A percentile compares a stretch with the other conserved stretches of the same genome.
Conservation (phyloP, 2,113 vertebrate genomes). For the Nymphicus hollandicus region DNA sequence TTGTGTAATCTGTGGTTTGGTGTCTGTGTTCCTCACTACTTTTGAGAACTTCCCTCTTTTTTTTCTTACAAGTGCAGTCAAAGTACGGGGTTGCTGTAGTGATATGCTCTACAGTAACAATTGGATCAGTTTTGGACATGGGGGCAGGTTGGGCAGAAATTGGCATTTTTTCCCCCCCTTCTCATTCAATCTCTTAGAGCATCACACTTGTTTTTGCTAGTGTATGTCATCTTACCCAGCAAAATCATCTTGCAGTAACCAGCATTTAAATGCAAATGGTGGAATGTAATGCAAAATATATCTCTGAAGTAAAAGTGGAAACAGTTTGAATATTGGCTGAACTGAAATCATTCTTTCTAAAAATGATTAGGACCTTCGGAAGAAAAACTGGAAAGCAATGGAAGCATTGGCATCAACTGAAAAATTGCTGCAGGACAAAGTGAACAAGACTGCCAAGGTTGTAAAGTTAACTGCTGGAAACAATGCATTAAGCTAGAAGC, state of each 20-base stretch:
- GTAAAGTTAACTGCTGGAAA: slow-evolving; percentile 84
- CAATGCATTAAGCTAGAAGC: slow-evolving; percentile 80
- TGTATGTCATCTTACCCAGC: neutral
- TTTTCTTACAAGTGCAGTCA: slow-evolving; percentile 68
- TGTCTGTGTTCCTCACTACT: slow-evolving; percentile 69
- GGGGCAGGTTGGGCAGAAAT: slow-evolving; percentile 25
- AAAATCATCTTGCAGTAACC: slow-evolving; percentile 73
- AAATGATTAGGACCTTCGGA: slow-evolving; percentile 99
- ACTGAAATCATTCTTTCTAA: slow-evolving; percentile 98
- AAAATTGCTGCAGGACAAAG: slow-evolving; percentile 99
- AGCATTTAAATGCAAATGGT: slow-evolving; percentile 74
- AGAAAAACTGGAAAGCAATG: slow-evolving; percentile 99
- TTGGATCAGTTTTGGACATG: slow-evolving; percentile 2
- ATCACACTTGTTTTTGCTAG: slow-evolving; percentile 64
- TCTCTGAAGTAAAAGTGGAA: slow-evolving; percentile 68
- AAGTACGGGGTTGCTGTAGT: slow-evolving; percentile 7
- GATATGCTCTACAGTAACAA: neutral
- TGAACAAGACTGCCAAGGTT: slow-evolving; percentile 98
- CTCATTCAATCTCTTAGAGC: slow-evolving; percentile 54
- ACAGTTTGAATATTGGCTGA: slow-evolving; percentile 81
- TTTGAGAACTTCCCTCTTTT: slow-evolving; percentile 64
- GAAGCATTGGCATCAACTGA: slow-evolving; percentile 99
- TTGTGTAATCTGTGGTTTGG: slow-evolving; percentile 63
- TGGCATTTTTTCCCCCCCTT: slow-evolving; percentile 9
- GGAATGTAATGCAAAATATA: slow-evolving; percentile 61